Evolutionary conservation across 2,797 vertebrate genomes (phyloP).

Genomic region (Falco berigora): DNA sequence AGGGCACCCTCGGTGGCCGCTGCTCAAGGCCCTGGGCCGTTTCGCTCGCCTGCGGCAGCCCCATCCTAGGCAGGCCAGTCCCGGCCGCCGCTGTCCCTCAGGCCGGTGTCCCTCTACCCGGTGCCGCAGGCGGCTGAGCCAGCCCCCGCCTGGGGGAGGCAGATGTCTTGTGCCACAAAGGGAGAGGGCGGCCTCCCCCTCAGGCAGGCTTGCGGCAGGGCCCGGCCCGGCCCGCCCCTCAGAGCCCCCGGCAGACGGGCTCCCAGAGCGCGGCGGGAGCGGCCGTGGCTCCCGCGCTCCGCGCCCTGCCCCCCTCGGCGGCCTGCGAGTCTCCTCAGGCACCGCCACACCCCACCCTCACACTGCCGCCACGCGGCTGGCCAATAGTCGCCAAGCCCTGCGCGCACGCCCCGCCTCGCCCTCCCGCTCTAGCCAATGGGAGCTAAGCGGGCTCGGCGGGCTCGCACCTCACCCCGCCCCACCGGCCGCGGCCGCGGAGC

Average conservation of each 20-base stretch:
- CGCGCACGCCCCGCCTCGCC: rapidly evolving
- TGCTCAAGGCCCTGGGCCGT: background rate
- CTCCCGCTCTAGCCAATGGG: background rate
- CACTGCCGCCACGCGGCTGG: background rate
- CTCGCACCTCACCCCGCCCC: background rate
- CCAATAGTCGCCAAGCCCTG: background rate
- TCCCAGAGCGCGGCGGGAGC: too few relatives aligned
- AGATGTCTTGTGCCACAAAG: too few relatives aligned
- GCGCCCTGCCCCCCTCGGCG: too few relatives aligned
- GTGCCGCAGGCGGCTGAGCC: background rate
- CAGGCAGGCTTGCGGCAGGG: background rate
- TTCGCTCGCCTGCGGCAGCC: too few relatives aligned
- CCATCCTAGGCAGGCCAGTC: background rate
- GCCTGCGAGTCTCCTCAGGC: too few relatives aligned
- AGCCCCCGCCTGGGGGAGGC: background rate
- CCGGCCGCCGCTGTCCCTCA: background rate
- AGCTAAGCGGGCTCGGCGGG: background rate
- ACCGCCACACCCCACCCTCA: background rate
- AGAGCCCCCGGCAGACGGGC: background rate
- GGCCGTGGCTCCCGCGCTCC: too few relatives aligned
- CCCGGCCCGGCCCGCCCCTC: background rate
- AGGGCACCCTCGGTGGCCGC: rapidly evolving
- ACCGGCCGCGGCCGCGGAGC: background rate
- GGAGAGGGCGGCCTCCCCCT: background rate
- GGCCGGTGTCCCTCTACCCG: background rate